Base-by-base conservation (phyloP, 2,797 vertebrate species). In the Malacoctenus gilli region DNA sequence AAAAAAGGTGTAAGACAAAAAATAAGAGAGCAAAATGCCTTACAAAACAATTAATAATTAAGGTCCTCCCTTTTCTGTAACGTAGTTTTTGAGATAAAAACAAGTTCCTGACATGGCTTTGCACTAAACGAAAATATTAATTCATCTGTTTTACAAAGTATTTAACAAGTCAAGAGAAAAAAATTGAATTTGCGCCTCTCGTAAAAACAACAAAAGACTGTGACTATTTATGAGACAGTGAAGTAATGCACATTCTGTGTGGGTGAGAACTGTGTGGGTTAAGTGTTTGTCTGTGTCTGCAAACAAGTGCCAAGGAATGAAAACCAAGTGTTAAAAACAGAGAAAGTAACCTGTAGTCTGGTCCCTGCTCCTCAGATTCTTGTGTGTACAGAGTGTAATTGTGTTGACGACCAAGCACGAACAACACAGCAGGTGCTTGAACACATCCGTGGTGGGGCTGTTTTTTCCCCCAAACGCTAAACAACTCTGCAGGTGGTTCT, bases 401-500 rank as follows among this genome's bases (percentile, higher is more conserved):
- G 46, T 23, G 34, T 4, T 39, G 2, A 22, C 11, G 40, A 52
- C 36, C 22, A 49, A n/a, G 51, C 35, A 23, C 39, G 16, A 25
- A 60, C 60, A 64, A 59, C 28, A 28, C 36, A 4, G 19, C 36
- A 34, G 58, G 47, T 10, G 0, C 36, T 25, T 13, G 7, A n/a
- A 54, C 16, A 3, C 32, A 30, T 58, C 21, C 42, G 52, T 15
- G 59, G 21, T 5, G 18, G 70, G 46, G 48, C 54, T 37, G 54
- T 53, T 72, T 59, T 69, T 62, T 49, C 59, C 56, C n/a, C 52
- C n/a, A 31, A 43, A 30, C 28, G 52, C 16, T 57, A 57, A 78
- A n/a, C n/a, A 69, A 68, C 58, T 67, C 49, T 48, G 56, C 60
- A 65, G 63, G 60, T 69, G 77, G 13, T 35, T 63, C 37, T 37